Conservation (phyloP, 2,888 invertebrate species). For the Dicyrtoma fusca region DNA sequence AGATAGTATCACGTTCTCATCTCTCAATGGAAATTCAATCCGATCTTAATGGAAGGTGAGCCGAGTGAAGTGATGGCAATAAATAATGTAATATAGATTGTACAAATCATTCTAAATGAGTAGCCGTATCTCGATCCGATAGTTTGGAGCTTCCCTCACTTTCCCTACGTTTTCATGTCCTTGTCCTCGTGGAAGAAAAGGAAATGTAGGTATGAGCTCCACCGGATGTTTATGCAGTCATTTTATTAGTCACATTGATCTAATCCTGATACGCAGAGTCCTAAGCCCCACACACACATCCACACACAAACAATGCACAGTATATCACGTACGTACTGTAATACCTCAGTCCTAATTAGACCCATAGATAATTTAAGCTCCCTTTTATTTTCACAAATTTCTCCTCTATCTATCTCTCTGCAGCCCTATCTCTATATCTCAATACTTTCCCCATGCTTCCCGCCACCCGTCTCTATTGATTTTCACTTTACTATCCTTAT, state of each 20-base stretch:
- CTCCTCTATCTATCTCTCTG: neutral
- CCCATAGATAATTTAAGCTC: slow-evolving; percentile 11
- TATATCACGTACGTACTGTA: neutral
- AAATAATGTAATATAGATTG: slow-evolving; percentile 24
- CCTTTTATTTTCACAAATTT: neutral
- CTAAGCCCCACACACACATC: neutral
- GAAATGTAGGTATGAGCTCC: neutral
- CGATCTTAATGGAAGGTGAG: slow-evolving; percentile 31
- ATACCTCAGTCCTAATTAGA: slow-evolving; percentile 5
- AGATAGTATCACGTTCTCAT: slow-evolving; percentile 3
- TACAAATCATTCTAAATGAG: slow-evolving; percentile 22
- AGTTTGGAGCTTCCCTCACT: neutral
- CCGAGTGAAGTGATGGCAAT: slow-evolving; percentile 21
- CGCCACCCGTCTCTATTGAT: neutral
- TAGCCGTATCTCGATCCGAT: neutral
- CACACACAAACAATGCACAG: no score
- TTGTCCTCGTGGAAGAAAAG: neutral
- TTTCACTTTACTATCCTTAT: neutral
- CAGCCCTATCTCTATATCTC: neutral
- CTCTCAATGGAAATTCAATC: slow-evolving; percentile 31
- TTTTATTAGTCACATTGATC: slow-evolving; percentile 26
- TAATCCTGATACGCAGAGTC: neutral
- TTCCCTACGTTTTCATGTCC: neutral
- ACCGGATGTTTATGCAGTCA: neutral
- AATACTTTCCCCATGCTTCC: neutral